These are phyloP conservation scores for Aradophagus sp. DNA, from an alignment of 1,140 invertebrate genomes.

Conservation along the genomic window DNA sequence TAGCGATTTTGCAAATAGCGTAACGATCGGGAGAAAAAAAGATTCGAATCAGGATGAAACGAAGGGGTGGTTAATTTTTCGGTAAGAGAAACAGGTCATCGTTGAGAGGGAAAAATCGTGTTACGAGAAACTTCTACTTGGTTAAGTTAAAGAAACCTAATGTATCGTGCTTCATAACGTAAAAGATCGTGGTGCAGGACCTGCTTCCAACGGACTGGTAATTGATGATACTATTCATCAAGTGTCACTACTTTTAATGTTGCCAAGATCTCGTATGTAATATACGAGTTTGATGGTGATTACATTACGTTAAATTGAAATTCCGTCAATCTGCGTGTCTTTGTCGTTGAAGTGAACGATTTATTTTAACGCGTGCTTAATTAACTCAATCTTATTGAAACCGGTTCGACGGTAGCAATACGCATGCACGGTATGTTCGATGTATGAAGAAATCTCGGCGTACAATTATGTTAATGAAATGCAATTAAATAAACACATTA, in stretches of 20 bases:
- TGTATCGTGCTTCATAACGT: conserved; percentile 39
- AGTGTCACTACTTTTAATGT: conserved; percentile 62
- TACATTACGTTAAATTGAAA: conserved; percentile 60
- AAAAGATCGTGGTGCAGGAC: conserved; percentile 41
- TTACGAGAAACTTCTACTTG: conserved; percentile 47
- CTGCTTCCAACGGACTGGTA: conserved; percentile 39
- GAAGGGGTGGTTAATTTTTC: conserved; percentile 43
- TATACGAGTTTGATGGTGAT: conserved; percentile 49
- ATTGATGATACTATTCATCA: conserved; percentile 62
- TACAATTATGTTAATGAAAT: too few relatives aligned
- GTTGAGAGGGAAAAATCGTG: conserved; percentile 36
- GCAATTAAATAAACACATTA: too few relatives aligned
- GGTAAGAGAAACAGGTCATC: conserved; percentile 48
- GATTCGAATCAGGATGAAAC: too few relatives aligned
- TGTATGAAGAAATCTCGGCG: too few relatives aligned
- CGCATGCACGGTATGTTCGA: too few relatives aligned
- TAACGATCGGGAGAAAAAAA: conserved; percentile 11
- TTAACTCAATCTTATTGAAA: conserved; percentile 61
- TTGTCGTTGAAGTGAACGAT: conserved; percentile 48
- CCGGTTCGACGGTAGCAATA: conserved; percentile 55
- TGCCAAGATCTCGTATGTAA: conserved; percentile 34
- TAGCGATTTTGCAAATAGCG: conserved; percentile 27
- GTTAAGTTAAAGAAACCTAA: conserved; percentile 52
- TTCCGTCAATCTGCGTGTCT: conserved; percentile 54
- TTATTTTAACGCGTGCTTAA: conserved; percentile 62